These are phyloP conservation scores for Coreius guichenoti DNA, from an alignment of 2,797 vertebrate genomes.

Conservation along the genomic window DNA sequence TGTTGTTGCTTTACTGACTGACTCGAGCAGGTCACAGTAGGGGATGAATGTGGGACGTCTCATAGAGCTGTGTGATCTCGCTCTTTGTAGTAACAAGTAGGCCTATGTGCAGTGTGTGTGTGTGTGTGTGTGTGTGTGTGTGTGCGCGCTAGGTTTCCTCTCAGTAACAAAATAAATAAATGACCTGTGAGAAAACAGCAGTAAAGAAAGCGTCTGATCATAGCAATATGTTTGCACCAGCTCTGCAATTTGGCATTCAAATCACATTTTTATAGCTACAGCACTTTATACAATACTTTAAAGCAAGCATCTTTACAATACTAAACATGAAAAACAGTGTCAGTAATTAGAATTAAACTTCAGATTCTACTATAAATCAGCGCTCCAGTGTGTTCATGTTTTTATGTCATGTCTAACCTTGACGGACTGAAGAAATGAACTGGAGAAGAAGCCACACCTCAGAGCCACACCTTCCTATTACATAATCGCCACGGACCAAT, in stretches of 20 bases:
- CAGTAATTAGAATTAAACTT: too few species aligned
- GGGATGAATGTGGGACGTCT: neutral
- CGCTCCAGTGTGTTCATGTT: too few species aligned
- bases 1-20: slow-evolving; percentile 3
- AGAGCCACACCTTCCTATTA: too few species aligned
- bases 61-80: neutral
- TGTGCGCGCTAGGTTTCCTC: neutral
- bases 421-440: too few species aligned
- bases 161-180: neutral
- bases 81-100: slow-evolving; percentile 2
- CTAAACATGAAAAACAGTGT: too few species aligned
- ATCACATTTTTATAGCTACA: neutral
- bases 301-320: too few species aligned
- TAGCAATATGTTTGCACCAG: neutral
- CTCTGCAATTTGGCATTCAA: neutral
- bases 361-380: too few species aligned
- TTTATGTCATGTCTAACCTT: too few species aligned
- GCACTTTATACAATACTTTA: neutral
- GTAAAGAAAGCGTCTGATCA: neutral
- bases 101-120: neutral
- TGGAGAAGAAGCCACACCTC: too few species aligned
- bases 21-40: neutral
- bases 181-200: neutral
- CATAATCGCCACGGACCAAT: too few species aligned
- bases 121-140: neutral